Base-by-base conservation (phyloP, 2,888 invertebrate genomes). In the Perdita meconis region DNA sequence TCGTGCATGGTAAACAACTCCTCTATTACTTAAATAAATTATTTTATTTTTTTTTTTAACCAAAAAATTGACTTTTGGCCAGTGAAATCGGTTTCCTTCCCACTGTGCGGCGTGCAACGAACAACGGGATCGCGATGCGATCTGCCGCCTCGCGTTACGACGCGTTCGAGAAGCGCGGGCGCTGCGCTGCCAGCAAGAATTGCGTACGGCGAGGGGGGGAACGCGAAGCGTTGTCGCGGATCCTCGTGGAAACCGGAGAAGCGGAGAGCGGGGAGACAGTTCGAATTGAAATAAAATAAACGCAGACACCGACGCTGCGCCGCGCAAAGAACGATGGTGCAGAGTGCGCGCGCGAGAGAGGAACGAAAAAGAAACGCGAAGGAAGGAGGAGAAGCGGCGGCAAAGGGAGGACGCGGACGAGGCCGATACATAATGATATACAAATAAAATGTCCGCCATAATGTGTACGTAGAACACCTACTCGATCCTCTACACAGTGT, bases 401-500 rank as follows among this genome's bases (percentile, higher is more conserved):
- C 51, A 30, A 42, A 66, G 56, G 65, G 63, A 59, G 55, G 67
- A 83, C 60, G 64, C 68, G 77, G 67, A 81, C 79, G 76, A 84
- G 86, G 72, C 80, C 85, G 86, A 80, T 83, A 77, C 75, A 80
- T 89, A 91, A 91, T 88, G 91, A 90, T 90, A 90, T 89, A 90
- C 90, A 90, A 91, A 91, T 90, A 90, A 90, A 90, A 89, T 89
- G 88, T 87, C 83, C 85, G 78, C 80, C 74, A 66, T 78, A 61
- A 63, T 68, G 84, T 76, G 75, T 80, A 73, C 80, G 78, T 77
- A 72, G 76, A 80, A 83, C 83, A 85, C 81, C 83, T 82, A 86
- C 84, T 75, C 81, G 79, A 71, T 70, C 72, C 66, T 72, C 44
- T 77, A 78, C 81, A 61, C 72, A 55, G 80, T 78, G 81, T 74